Evolutionary conservation across 2,797 vertebrate species (phyloP), one percentile per base, ranked within the genome.

Genomic region (Mareca penelope): DNA sequence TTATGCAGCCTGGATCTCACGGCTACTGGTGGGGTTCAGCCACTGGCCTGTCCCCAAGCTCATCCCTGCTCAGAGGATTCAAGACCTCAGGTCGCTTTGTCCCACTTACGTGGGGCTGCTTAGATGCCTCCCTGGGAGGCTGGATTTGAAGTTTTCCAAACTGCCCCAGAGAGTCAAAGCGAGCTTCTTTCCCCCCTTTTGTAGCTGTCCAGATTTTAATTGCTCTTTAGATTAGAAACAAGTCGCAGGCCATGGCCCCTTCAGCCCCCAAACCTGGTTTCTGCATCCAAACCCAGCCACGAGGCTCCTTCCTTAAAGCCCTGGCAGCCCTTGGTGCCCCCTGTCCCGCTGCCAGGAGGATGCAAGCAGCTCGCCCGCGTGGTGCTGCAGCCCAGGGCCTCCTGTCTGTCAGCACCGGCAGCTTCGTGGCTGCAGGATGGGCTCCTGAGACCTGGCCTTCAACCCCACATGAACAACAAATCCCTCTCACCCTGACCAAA

Each of bases 41-140:
- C 37, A 4, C 1, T 6, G 4, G 2, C 26, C 73, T 69, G 73
- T 52, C 6, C 52, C 68, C 50, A 33, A 76, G 29, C 31, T 46
- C 15, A 1, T 0, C 39, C 68, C 60, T 0, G 7, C 68, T 37
- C 0, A 0, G 17, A 22, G 61, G 16, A 7, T 14, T 56, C 2
- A 12, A 9, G 61, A 39, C 31, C 59, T 53, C 3, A 1, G 26
- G 12, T 29, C 48, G 1, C 53, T 55, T 55, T 31, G 29, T 55
- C 56, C 56, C 8, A 9, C n/a, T 23, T 13, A 59, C 9, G 5
- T 9, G 21, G 29, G 28, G 61, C 19, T 64, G 61, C 39, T 40
- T 16, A 6, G 11, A 61, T 26, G 26, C 15, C 26, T 63, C 19
- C 61, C 61, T 18, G 18, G 29, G 28, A 42, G 28, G 13, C 9